Base-by-base conservation (phyloP, 2,888 invertebrate species). In the Amiota mariae region DNA sequence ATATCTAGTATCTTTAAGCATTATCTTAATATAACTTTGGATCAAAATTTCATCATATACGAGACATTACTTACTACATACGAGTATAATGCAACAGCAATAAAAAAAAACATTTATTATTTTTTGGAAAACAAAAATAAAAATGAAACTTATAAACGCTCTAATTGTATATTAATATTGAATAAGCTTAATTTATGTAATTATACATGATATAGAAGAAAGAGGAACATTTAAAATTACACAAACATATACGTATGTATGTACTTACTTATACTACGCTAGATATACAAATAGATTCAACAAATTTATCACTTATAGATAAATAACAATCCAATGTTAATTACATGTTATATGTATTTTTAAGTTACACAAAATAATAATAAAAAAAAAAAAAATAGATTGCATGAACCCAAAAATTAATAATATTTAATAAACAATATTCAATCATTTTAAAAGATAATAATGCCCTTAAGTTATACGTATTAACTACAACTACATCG, bases 241-340 rank as follows among this genome's bases (percentile, higher is more conserved):
- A n/a, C 36, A 63, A 2, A 63, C n/a, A 63, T 12, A 24, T 3
- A 24, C 3, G 46, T 59, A 59, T 1, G 12, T 59, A 59, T 59
- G 54, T 54, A 54, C 10, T 1, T 54, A 54, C 8, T n/a, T 12
- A n/a, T 51, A n/a, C 51, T 51, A 51, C 4, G 51, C 51, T 51
- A 51, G 51, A 51, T 24, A 24, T 36, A 36, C 36, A 36, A 13
- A 15, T 66, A 63, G 61, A 20, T 61, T 13, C 61, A 61, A 63
- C 12, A 63, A 63, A 63, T 63, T 63, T 63, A 63, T 63, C 63
- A 63, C 46, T 63, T 63, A 63, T 63, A 63, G 36, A 63, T 63
- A 63, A 10, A 63, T 63, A 59, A 59, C 36, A 36, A 36, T 36
- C 8, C 8, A 36, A 13, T 54, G 54, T 54, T 54, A 54, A 12